Evolutionary conservation across 35 echinoderm and acorn worm species (phyloP), one percentile per base, ranked within the genome.

Genomic region (Chiridota heheva): DNA sequence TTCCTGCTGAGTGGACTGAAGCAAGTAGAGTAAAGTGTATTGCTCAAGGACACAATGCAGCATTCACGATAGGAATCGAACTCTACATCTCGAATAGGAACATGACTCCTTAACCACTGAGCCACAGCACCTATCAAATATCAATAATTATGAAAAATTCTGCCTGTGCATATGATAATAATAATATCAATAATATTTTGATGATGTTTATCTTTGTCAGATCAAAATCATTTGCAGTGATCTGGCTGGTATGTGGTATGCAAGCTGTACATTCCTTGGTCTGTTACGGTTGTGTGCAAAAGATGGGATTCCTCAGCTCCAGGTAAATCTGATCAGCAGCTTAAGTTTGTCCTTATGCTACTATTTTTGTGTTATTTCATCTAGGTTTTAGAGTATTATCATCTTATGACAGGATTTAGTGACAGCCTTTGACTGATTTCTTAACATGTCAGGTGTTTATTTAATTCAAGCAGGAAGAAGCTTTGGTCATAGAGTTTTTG

Each of bases 241-340:
- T 31, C 77, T 88, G 13, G 27, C 77, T 57, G 90, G 90, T 20
- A 58, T 93, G 1, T 93, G 90, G 90, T 83, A 87, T 73, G 78
- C 77, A 42, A 72, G 77, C 47, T 93, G 90, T 58, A 93, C 90
- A 1, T 56, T 93, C 0, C 17, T 83, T 20, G 71, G 84, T 37
- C 70, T 93, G 0, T 63, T 93, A 2, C 67, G 90, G 18, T 57
- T 93, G 6, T 93, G 58, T 70, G 45, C 39, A 30, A 60, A 82
- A 26, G 90, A 88, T 40, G 90, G 90, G 27, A 87, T 93, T 17
- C 90, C 90, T 1, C 78, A 81, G 59, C 44, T 93, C 22, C 86
- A 93, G 79, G 90, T 93, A 64, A 59, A 40, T 45, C 27, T 38
- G n/a, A n/a, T n/a, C n/a, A n/a, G n/a, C n/a, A n/a, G n/a, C n/a